phyloP scores from a whole-genome alignment of 2,113 vertebrate genomes.

The Takifugu bimaculatus region DNA sequence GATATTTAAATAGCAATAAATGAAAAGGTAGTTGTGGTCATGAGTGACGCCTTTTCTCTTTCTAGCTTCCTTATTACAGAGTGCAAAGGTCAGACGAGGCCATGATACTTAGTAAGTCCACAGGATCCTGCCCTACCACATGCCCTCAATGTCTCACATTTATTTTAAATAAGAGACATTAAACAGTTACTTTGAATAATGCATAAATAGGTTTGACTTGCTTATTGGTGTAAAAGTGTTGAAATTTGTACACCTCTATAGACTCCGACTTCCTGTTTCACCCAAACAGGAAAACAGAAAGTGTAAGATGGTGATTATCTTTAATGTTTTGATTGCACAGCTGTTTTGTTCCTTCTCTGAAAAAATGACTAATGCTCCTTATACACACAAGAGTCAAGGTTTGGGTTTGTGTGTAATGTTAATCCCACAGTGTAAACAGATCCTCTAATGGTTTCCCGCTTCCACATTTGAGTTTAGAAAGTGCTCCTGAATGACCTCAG shows the following conservation, averaged over 20 bases:
- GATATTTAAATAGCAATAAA: too few species aligned
- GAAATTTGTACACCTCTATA: background rate
- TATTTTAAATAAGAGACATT: background rate
- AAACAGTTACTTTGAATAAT: background rate
- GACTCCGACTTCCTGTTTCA: background rate
- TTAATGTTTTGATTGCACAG: background rate
- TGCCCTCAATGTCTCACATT: too few species aligned
- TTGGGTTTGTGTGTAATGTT: background rate
- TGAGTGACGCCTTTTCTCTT: too few species aligned
- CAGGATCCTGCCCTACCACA: too few species aligned
- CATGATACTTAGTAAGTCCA: too few species aligned
- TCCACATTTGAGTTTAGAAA: background rate
- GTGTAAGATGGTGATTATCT: slow-evolving; percentile 1
- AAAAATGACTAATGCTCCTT: background rate
- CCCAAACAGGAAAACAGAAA: background rate
- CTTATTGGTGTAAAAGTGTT: background rate
- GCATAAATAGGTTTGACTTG: background rate
- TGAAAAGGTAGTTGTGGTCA: too few species aligned
- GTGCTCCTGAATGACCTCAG: background rate
- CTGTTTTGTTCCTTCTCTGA: background rate
- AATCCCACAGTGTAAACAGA: background rate
- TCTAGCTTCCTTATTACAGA: too few species aligned
- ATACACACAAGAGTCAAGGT: background rate
- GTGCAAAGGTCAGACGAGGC: too few species aligned
- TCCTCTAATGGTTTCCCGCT: background rate